Percentiles rank a stretch among this genome's conserved stretches.
Conservation (phyloP, 2,113 vertebrate species). For the Phrynosoma blainvillii region DNA sequence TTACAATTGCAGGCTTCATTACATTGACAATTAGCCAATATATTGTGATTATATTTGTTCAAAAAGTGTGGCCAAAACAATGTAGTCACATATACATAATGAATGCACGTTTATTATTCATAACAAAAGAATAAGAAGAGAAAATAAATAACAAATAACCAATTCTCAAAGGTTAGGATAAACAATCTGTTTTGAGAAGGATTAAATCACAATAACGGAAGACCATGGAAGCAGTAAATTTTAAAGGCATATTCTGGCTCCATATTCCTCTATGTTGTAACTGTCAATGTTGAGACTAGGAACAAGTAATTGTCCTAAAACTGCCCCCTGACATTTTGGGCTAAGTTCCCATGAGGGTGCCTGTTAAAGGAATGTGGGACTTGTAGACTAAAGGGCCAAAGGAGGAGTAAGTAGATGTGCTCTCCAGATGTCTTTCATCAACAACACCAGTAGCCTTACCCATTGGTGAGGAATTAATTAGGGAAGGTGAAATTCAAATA, state of each 20-base stretch:
- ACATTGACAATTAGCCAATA: background rate
- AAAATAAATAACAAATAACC: background rate
- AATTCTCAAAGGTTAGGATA: background rate
- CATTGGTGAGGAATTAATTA: background rate
- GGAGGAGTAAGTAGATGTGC: too few species aligned
- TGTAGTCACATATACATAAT: background rate
- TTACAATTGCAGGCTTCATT: background rate
- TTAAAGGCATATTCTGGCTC: background rate
- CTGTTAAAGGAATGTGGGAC: background rate
- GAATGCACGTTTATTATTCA: background rate
- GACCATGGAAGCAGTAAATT: background rate
- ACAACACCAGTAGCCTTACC: too few species aligned
- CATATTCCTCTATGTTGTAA: background rate
- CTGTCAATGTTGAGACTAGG: background rate
- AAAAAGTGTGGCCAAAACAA: background rate
- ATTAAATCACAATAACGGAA: background rate
- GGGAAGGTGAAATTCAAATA: background rate
- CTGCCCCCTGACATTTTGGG: too few species aligned
- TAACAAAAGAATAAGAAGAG: background rate
- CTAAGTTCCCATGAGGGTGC: background rate
- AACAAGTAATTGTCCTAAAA: background rate
- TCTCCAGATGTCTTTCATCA: too few species aligned
- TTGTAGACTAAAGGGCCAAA: too few species aligned
- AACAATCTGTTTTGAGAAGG: background rate
- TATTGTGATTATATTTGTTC: background rate